These are phyloP conservation scores for Endotricha flammealis DNA, from an alignment of 2,888 invertebrate species.

Conservation along the genomic window DNA sequence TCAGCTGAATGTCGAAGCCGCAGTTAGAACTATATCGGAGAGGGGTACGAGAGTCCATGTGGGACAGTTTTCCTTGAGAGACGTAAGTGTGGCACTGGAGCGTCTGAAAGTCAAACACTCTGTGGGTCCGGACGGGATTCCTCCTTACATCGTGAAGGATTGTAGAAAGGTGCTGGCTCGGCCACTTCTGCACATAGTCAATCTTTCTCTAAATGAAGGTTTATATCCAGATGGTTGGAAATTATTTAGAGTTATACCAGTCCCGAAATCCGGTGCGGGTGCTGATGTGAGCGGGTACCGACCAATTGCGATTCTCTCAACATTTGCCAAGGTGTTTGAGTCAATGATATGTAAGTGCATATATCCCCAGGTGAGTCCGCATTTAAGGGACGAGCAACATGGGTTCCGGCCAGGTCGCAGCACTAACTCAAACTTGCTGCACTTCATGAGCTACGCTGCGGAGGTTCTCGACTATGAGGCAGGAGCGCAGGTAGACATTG, in stretches of 20 bases:
- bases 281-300: not conserved
- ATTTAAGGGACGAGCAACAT: not conserved
- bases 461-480: too few relatives aligned
- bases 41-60: not conserved
- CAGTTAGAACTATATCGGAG: not conserved
- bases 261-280: not conserved
- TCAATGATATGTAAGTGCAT: not conserved
- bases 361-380: not conserved
- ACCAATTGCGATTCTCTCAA: not conserved
- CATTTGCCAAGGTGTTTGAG: not conserved
- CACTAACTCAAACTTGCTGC: too few relatives aligned
- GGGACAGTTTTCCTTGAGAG: not conserved
- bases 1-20: too few relatives aligned
- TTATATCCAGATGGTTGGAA: not conserved
- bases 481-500: not conserved
- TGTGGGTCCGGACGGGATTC: not conserved
- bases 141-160: too few relatives aligned
- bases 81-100: not conserved
- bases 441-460: too few relatives aligned
- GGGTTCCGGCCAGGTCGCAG: not conserved
- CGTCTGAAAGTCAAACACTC: not conserved
- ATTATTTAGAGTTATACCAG: not conserved
- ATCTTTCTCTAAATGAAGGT: too few relatives aligned
- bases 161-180: too few relatives aligned
- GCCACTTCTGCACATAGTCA: not conserved